Evolutionary conservation across 2,113 vertebrate genomes (phyloP), one percentile per base, ranked within the genome.

Genomic region (Oryzias curvinotus): DNA sequence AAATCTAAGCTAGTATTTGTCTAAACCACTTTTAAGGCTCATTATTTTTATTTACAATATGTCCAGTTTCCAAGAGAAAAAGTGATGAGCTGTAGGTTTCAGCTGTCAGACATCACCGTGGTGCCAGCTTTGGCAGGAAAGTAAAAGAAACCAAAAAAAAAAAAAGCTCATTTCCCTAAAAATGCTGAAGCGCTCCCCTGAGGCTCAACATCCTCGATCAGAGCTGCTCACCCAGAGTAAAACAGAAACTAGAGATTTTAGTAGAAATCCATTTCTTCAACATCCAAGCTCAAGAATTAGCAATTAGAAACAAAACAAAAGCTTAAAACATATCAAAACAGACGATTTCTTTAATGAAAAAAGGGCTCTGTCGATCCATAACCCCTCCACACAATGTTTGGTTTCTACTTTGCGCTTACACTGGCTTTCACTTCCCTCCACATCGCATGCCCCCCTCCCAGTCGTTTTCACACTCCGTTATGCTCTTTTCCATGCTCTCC

Each of bases 401-500:
- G 51, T 43, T 63, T 67, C 23, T 7, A 49, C 51, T 57, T 55
- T 50, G n/a, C 36, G 17, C 47, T 50, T 47, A 64, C 70, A 58
- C 63, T 36, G 52, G 43, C 68, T 56, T 52, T 50, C 73, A 21
- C 62, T 56, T 56, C 28, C 52, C 43, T 61, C 18, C 30, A 41
- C 67, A 73, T 44, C 83, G 74, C 68, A 57, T 67, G 77, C 69
- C 17, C 55, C 55, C 77, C 65, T 57, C 67, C 65, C 53, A 14
- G 49, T 79, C 80, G 6, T 63, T 84, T 79, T 81, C 80, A 81
- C 78, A 77, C 84, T 83, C 69, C 26, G 60, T 78, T 75, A 62
- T 84, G 81, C 80, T 84, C 83, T 88, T 85, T 86, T 88, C 68
- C 78, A 75, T 75, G 73, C 80, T 83, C 71, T 77, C 80, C 63